Conservation (phyloP, 2,888 invertebrate species). For the Acleris emargana region DNA sequence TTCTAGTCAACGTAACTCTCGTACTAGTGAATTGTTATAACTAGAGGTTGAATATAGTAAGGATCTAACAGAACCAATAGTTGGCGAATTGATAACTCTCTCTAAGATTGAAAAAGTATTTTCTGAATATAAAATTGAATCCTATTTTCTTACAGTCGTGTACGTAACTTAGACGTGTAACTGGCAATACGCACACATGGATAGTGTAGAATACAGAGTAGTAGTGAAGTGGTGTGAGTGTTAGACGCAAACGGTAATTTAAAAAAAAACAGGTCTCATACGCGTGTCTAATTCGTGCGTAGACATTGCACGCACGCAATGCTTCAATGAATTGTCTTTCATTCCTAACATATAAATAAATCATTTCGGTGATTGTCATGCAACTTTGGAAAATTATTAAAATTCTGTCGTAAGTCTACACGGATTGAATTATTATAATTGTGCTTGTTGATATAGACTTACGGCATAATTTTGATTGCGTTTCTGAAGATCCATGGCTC, state of each 20-base stretch:
- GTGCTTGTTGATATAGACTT: too few species aligned
- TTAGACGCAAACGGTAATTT: constrained; percentile 40
- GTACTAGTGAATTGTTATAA: constrained; percentile 70
- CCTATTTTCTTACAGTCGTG: constrained; percentile 79
- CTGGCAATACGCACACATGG: constrained; percentile 75
- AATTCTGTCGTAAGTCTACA: too few species aligned
- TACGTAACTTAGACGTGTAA: constrained; percentile 72
- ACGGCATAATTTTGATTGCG: too few species aligned
- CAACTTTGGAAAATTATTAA: too few species aligned
- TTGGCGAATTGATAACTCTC: constrained; percentile 69
- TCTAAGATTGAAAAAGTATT: constrained; percentile 70
- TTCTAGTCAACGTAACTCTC: constrained; percentile 68
- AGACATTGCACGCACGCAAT: too few species aligned
- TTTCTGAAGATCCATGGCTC: too few species aligned
- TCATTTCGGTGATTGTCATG: too few species aligned
- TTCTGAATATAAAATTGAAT: constrained; percentile 74
- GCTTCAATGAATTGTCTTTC: too few species aligned
- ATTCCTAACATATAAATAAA: too few species aligned
- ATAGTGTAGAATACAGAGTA: constrained; percentile 47
- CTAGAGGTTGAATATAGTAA: constrained; percentile 63
- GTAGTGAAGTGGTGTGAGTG: constrained; percentile 51
- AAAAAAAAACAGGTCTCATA: constrained; percentile 15
- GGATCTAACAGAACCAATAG: constrained; percentile 67
- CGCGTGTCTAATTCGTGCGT: too few species aligned
- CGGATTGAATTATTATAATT: too few species aligned